Conservation (phyloP, 2,113 vertebrate genomes). For the Ptyas mucosa region DNA sequence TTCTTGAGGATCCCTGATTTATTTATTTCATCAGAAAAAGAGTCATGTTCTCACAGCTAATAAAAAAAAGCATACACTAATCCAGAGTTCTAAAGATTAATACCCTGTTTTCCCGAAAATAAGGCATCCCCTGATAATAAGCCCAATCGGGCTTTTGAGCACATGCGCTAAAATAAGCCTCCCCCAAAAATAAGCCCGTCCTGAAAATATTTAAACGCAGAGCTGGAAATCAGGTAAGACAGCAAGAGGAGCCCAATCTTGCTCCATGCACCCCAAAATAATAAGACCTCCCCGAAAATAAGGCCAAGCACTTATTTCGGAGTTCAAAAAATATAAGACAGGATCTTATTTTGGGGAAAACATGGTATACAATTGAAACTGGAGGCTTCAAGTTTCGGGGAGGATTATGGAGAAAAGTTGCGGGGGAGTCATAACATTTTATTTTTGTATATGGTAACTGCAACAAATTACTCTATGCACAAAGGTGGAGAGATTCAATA, state of each 20-base stretch:
- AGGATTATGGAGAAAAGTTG: neutral
- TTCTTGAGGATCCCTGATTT: neutral
- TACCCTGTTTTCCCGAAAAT: neutral
- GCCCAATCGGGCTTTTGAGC: too few relatives aligned
- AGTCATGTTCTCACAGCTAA: constrained; percentile 14
- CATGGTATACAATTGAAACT: neutral
- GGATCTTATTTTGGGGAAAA: too few relatives aligned
- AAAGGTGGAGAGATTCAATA: neutral
- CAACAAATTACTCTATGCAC: neutral
- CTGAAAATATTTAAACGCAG: too few relatives aligned
- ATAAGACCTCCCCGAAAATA: too few relatives aligned
- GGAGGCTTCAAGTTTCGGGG: neutral
- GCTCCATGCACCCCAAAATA: too few relatives aligned
- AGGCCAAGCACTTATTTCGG: too few relatives aligned
- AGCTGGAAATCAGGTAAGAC: too few relatives aligned
- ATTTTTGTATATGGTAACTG: neutral
- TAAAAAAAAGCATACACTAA: neutral
- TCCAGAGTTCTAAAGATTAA: neutral
- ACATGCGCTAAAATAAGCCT: too few relatives aligned
- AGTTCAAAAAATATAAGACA: too few relatives aligned
- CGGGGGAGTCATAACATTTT: neutral
- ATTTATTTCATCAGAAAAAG: neutral
- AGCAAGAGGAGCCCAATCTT: too few relatives aligned
- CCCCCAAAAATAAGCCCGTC: too few relatives aligned
- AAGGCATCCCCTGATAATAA: too few relatives aligned